Conservation (phyloP, 2,888 invertebrate genomes). For the Tetheella fluctuosa region DNA sequence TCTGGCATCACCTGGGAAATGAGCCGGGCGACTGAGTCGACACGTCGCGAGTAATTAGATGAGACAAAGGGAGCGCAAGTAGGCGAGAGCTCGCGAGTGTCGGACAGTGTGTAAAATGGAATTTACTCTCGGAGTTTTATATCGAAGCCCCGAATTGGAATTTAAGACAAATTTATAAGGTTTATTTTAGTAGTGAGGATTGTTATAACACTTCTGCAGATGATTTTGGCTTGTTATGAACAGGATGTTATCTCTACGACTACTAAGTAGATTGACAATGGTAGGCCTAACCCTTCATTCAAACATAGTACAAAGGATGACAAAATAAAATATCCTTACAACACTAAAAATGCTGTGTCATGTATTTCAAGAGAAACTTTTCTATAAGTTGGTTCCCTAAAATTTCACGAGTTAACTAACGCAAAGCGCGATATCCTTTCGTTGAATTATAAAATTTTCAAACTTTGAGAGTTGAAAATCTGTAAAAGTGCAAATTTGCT, state of each 20-base stretch:
- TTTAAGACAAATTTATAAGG: conserved; percentile 29
- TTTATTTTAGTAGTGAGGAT: conserved; percentile 14
- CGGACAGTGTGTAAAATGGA: conserved; percentile 27
- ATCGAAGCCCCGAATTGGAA: conserved; percentile 25
- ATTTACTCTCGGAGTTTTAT: conserved; percentile 39
- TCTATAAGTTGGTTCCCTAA: background rate
- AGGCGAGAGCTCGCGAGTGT: conserved; percentile 2
- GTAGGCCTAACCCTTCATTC: too few species aligned
- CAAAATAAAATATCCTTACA: background rate
- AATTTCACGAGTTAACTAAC: conserved; percentile 3
- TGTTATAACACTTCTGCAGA: background rate
- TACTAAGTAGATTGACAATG: too few species aligned
- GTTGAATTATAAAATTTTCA: conserved; percentile 7
- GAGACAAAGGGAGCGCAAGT: conserved; percentile 2
- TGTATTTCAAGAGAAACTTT: conserved; percentile 11
- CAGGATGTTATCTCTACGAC: background rate
- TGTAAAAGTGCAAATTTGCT: conserved; percentile 6
- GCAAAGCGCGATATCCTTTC: conserved; percentile 4
- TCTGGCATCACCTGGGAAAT: conserved; percentile 8
- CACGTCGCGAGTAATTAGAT: background rate
- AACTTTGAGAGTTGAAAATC: conserved; percentile 9
- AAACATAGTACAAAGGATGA: too few species aligned
- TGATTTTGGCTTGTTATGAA: too few species aligned
- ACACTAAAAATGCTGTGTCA: background rate
- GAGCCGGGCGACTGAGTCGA: background rate